Percentiles rank a stretch among this genome's conserved stretches.
Conservation (phyloP, 2,113 vertebrate genomes). For the Passer domesticus region DNA sequence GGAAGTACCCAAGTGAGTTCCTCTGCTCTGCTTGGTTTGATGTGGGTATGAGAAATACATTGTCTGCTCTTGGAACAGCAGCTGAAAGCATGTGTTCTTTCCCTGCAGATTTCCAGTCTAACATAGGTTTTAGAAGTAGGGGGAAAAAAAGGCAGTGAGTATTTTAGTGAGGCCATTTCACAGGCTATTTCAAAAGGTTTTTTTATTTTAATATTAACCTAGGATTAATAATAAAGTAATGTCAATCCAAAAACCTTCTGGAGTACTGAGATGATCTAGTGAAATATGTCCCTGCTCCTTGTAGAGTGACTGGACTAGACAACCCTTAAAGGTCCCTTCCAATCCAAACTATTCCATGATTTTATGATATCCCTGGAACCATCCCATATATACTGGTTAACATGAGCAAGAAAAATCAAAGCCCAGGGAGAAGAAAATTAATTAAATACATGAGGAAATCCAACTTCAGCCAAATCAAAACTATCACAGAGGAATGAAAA, state of each 20-base stretch:
- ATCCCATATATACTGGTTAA: not conserved
- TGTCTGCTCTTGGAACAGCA: not conserved
- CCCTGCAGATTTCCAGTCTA: not conserved
- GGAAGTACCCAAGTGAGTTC: not conserved
- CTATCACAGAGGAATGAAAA: constrained; percentile 1
- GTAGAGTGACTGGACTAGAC: not conserved
- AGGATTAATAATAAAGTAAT: constrained; percentile 1
- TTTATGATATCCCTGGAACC: not conserved
- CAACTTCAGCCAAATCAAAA: constrained; percentile 21
- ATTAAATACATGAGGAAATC: constrained; percentile 24
- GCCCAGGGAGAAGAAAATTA: constrained; percentile 20
- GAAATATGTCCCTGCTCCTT: not conserved
- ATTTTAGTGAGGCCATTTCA: not conserved
- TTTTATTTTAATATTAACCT: not conserved
- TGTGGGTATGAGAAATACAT: not conserved
- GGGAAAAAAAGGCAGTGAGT: not conserved
- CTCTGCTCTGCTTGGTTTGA: not conserved
- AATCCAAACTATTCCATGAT: not conserved
- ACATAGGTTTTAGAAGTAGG: not conserved
- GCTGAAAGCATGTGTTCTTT: not conserved
- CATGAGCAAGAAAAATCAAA: constrained; percentile 7
- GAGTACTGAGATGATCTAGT: not conserved
- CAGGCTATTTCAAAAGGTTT: not conserved
- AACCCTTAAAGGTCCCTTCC: not conserved
- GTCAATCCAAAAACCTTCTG: not conserved